Conservation (phyloP, 2,797 vertebrate species). For the Enteromius anoplus region DNA sequence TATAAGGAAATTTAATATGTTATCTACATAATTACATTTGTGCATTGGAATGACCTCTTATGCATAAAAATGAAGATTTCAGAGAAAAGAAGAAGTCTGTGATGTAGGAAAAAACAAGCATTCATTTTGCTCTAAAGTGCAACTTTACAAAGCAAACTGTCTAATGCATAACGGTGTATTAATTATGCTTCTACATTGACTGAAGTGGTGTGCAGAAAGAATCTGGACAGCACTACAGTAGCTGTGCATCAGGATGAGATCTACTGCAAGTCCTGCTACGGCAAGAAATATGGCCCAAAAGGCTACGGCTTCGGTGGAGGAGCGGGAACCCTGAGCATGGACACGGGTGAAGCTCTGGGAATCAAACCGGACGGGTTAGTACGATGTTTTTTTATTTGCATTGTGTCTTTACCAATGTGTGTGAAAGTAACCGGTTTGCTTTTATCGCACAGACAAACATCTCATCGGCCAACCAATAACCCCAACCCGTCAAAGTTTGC, state of each 20-base stretch:
- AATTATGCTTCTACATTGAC: background rate
- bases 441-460: conserved; percentile 70
- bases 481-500: conserved; percentile 87
- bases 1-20: background rate
- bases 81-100: background rate
- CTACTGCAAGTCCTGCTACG: conserved; percentile 96
- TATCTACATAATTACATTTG: too few species aligned
- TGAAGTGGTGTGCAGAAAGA: conserved; percentile 94
- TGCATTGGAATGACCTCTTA: background rate
- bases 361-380: conserved; percentile 89
- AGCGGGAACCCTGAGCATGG: conserved; percentile 91
- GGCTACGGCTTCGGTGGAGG: conserved; percentile 93
- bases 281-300: conserved; percentile 97
- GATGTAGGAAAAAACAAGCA: background rate
- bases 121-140: background rate
- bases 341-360: conserved; percentile 88
- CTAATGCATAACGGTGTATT: background rate
- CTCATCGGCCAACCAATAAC: conserved; percentile 86
- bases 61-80: background rate
- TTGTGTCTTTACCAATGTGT: background rate
- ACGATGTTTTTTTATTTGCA: background rate
- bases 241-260: conserved; percentile 93
- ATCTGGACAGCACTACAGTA: conserved; percentile 95
- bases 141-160: background rate
- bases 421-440: background rate